Evolutionary conservation across 1,140 invertebrate species (phyloP), one percentile per base, ranked within the genome.

Genomic region (Panagrolaimus sp.): DNA sequence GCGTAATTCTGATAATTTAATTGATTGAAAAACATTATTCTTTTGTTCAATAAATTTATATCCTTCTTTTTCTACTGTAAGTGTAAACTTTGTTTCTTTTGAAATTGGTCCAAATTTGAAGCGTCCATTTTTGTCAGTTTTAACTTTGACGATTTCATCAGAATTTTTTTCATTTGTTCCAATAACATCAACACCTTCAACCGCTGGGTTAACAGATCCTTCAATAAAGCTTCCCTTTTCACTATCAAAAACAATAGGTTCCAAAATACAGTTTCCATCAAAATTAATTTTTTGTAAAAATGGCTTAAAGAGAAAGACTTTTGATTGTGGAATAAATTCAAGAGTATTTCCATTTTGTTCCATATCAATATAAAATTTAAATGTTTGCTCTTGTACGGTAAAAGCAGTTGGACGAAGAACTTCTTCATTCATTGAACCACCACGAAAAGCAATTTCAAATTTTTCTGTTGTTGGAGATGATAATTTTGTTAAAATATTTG

Each of bases 1-100:
- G n/a, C 51, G 51, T 8, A 57, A 27, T 16, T 57, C 51, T 11
- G 51, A 57, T 20, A 57, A 57, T 8, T 57, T 57, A 16, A 57
- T 13, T 57, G 51, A 20, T 13, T 57, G 20, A 27, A 1, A 57
- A 13, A 16, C 3, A 20, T 57, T 57, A 3, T 27, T 13, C 20
- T 20, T 27, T 23, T 57, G 20, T 25, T 27, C 20, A 20, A 57
- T 57, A 27, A 57, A 57, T 27, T 57, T 57, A 27, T 57, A 57
- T n/a, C 51, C 51, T 57, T 57, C 51, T 23, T 57, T 57, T 27
- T 57, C 51, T 5, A 57, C 51, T n/a, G 20, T 11, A 20, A 57
- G n/a, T 8, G 20, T 11, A 23, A 25, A 57, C 11, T 57, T 27
- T 20, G 51, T 27, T 25, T 20, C 51, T 25, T 57, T 57, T 16